Conservation (phyloP, 2,888 invertebrate species). For the Brenthis daphne region DNA sequence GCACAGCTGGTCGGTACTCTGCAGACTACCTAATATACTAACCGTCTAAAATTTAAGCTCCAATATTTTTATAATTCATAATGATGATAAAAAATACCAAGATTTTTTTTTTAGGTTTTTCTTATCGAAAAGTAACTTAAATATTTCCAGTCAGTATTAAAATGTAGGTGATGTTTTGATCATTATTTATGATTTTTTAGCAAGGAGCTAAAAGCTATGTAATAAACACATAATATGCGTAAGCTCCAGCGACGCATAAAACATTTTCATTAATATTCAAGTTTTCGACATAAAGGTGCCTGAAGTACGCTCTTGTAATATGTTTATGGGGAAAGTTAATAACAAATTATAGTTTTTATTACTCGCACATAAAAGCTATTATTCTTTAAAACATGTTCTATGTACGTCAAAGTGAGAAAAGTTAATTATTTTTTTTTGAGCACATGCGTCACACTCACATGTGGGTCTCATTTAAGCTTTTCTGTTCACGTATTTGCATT, state of each 20-base stretch:
- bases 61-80: not conserved
- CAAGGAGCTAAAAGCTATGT: slow-evolving; percentile 3
- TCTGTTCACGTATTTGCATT: not conserved
- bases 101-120: no score
- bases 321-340: not conserved
- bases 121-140: no score
- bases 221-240: slow-evolving; percentile 1
- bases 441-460: slow-evolving; percentile 23
- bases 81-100: not conserved
- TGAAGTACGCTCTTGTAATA: slow-evolving; percentile 7
- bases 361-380: not conserved
- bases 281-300: slow-evolving; percentile 15
- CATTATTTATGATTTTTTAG: not conserved
- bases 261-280: slow-evolving; percentile 27
- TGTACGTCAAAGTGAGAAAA: slow-evolving; percentile 17
- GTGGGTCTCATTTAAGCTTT: slow-evolving; percentile 12
- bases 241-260: slow-evolving; percentile 13
- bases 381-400: not conserved
- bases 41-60: not conserved
- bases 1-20: slow-evolving; percentile 13
- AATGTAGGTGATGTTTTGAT: no score
- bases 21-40: not conserved
- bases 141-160: no score
- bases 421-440: slow-evolving; percentile 30
- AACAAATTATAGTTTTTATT: slow-evolving; percentile 14